Evolutionary conservation across 2,113 vertebrate genomes (phyloP), one percentile per base, ranked within the genome.

Genomic region (Ceyx melanurus): DNA sequence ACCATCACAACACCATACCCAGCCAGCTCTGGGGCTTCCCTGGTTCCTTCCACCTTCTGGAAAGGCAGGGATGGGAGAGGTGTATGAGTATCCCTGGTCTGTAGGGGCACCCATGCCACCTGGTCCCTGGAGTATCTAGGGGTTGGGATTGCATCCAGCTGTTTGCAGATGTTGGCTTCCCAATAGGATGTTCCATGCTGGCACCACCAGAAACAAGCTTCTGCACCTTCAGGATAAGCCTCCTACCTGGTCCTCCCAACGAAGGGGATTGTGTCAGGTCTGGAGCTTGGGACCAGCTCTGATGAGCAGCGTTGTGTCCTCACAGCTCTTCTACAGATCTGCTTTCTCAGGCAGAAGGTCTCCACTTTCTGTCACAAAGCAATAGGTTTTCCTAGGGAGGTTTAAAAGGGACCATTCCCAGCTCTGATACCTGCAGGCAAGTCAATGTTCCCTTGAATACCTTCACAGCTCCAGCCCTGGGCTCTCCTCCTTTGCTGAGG

Each of bases 341-440:
- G 10, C 92, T 75, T 65, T 58, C 89, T 88, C 86, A 6, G 3
- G 46, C 93, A 92, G 88, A 35, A 90, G 65, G 80, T 23, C 51
- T 71, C 31, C n/a, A 21, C 79, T 92, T 92, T 86, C 87, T 87
- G 91, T 29, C 83, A 68, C 79, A 91, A 94, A 94, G 95, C 92
- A 94, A 94, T 94, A 93, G 84, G 11, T 76, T 90, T 94, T 45
- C 64, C 80, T 62, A 82, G 70, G 74, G 72, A 83, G 51, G 45
- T 79, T 76, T 86, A 15, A 61, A 89, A 62, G 73, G 53, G 75
- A 73, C 29, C 62, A 33, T 66, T 91, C 66, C 76, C 62, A 78
- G 8, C 70, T 77, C 76, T 51, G 78, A 81, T 58, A 66, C 35
- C 75, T 82, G 58, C 77, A 90, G 81, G 31, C 70, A 85, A 86